phyloP scores from a whole-genome alignment of 1,140 invertebrate genomes.

The Drosophila sp. region DNA sequence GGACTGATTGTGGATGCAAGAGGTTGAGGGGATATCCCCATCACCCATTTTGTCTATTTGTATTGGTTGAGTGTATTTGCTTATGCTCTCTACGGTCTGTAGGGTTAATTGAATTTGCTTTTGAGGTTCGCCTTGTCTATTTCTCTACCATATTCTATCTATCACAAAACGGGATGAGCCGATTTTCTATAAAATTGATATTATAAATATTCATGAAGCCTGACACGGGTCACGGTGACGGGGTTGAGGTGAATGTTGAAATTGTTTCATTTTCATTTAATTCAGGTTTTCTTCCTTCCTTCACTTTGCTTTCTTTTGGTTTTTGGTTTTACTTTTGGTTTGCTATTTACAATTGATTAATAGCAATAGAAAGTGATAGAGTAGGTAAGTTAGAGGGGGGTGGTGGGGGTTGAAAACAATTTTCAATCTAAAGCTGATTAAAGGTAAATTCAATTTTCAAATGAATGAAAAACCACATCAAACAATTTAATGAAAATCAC shows the following conservation, averaged over 20 bases:
- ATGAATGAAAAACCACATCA: too few species aligned
- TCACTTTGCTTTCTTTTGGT: background rate
- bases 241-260: background rate
- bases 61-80: slow-evolving; percentile 80
- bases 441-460: too few species aligned
- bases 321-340: slow-evolving; percentile 11
- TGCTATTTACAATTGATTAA: slow-evolving; percentile 7
- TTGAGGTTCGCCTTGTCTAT: slow-evolving; percentile 44
- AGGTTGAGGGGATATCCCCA: background rate
- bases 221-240: background rate
- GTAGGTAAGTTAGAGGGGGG: too few species aligned
- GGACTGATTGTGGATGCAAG: background rate
- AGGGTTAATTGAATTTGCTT: slow-evolving; percentile 79
- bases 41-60: slow-evolving; percentile 62
- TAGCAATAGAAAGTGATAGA: background rate
- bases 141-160: slow-evolving; percentile 26
- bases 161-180: slow-evolving; percentile 16
- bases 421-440: too few species aligned
- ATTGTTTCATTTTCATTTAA: slow-evolving; percentile 4
- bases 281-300: background rate
- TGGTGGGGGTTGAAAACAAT: too few species aligned
- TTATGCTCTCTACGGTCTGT: slow-evolving; percentile 76
- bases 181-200: slow-evolving; percentile 36
- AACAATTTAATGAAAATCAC: too few species aligned
- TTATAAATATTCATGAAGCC: slow-evolving; percentile 49